Percentiles rank a stretch among this genome's conserved stretches.
phyloP scores from a whole-genome alignment of 2,888 invertebrate species.

The Dynastes tityus region DNA sequence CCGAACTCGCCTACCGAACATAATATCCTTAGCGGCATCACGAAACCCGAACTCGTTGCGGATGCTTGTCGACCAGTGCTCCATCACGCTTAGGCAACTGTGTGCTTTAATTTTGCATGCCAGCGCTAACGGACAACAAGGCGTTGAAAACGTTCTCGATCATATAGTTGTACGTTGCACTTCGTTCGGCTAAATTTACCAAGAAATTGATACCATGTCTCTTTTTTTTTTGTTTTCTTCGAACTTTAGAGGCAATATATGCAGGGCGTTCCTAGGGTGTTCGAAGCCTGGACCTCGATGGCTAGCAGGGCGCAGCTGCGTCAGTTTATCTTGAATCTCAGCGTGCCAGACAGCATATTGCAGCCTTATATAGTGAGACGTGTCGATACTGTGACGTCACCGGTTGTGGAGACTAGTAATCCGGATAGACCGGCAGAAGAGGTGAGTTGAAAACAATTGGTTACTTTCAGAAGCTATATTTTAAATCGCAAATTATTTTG shows the following conservation, averaged over 20 bases:
- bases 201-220: neutral
- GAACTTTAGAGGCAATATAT: slow-evolving; percentile 62
- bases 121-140: slow-evolving; percentile 67
- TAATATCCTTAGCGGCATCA: slow-evolving; percentile 63
- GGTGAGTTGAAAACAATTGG: slow-evolving; percentile 58
- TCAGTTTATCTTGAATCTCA: slow-evolving; percentile 62
- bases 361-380: slow-evolving; percentile 65
- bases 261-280: slow-evolving; percentile 63
- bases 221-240: neutral
- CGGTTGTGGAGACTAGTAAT: slow-evolving; percentile 62
- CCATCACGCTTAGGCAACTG: slow-evolving; percentile 62
- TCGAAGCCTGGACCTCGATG: slow-evolving; percentile 66
- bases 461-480: neutral
- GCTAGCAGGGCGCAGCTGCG: slow-evolving; percentile 63
- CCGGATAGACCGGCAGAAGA: slow-evolving; percentile 57
- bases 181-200: neutral
- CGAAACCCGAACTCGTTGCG: slow-evolving; percentile 60
- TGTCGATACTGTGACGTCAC: slow-evolving; percentile 59
- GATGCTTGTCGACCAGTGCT: slow-evolving; percentile 62
- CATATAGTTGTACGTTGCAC: slow-evolving; percentile 67
- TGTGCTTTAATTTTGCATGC: slow-evolving; percentile 65
- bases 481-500: slow-evolving; percentile 37
- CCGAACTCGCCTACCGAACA: slow-evolving; percentile 64
- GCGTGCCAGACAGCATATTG: slow-evolving; percentile 62
- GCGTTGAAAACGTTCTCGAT: slow-evolving; percentile 67